Percentiles rank a stretch among this genome's conserved stretches.
Conservation (phyloP, 2,888 invertebrate species). For the Netelia virgata region DNA sequence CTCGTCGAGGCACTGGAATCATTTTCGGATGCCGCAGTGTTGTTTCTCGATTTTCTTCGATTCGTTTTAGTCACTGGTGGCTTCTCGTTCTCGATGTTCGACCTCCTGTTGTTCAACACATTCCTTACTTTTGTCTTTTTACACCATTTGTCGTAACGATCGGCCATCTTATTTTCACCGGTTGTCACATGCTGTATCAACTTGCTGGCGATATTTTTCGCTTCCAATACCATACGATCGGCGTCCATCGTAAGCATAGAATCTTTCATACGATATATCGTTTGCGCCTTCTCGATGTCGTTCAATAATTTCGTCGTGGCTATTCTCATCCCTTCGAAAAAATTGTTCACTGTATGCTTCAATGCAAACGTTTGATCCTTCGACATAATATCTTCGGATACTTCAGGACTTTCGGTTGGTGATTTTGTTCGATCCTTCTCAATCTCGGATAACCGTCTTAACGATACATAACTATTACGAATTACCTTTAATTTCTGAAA, state of each 20-base stretch:
- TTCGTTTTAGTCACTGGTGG: slow-evolving; percentile 10
- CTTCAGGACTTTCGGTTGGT: slow-evolving; percentile 24
- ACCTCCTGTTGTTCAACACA: slow-evolving; percentile 21
- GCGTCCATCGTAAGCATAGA: slow-evolving; percentile 62
- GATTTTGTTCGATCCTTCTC: slow-evolving; percentile 54
- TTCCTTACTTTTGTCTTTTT: slow-evolving; percentile 60
- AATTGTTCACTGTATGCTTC: slow-evolving; percentile 50
- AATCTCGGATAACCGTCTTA: slow-evolving; percentile 52
- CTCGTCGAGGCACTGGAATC: slow-evolving; percentile 30
- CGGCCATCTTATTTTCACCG: slow-evolving; percentile 68
- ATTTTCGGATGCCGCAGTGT: slow-evolving; percentile 21
- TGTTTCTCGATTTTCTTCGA: slow-evolving; percentile 29
- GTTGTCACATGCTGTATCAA: slow-evolving; percentile 56
- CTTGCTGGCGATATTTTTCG: slow-evolving; percentile 64
- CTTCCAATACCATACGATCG: slow-evolving; percentile 66
- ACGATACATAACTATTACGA: slow-evolving; percentile 41
- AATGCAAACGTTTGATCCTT: slow-evolving; percentile 62
- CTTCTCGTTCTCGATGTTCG: slow-evolving; percentile 40
- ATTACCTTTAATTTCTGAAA: slow-evolving; percentile 70
- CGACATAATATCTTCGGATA: slow-evolving; percentile 35
- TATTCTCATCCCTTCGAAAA: slow-evolving; percentile 46
- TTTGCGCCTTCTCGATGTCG: slow-evolving; percentile 68
- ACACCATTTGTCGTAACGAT: slow-evolving; percentile 72
- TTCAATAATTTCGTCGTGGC: slow-evolving; percentile 54
- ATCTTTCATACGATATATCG: slow-evolving; percentile 65